phyloP scores from a whole-genome alignment of 2,888 invertebrate species.

The Drosophila barbarae region DNA sequence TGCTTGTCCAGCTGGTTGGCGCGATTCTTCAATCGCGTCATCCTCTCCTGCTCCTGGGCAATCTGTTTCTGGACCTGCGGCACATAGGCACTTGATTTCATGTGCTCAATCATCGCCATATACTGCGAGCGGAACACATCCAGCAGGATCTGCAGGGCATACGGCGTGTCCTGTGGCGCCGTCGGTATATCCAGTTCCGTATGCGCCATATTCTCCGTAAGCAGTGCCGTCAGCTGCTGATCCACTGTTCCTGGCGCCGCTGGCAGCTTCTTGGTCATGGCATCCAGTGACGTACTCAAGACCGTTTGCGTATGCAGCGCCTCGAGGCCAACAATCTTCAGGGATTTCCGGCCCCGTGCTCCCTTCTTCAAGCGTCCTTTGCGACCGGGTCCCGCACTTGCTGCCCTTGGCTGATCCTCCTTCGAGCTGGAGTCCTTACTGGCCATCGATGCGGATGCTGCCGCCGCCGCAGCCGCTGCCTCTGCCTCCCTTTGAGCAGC shows the following conservation, averaged over 20 bases:
- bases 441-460: slow-evolving; percentile 53
- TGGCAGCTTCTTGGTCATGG: slow-evolving; percentile 86
- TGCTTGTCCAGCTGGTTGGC: slow-evolving; percentile 96
- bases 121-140: slow-evolving; percentile 93
- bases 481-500: slow-evolving; percentile 78
- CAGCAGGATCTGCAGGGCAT: slow-evolving; percentile 91
- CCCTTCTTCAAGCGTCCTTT: slow-evolving; percentile 84
- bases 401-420: slow-evolving; percentile 75
- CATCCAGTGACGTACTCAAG: slow-evolving; percentile 89
- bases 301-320: slow-evolving; percentile 93
- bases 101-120: slow-evolving; percentile 89
- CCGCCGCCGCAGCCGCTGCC: slow-evolving; percentile 77
- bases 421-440: slow-evolving; percentile 77
- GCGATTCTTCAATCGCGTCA: slow-evolving; percentile 89
- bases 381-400: slow-evolving; percentile 74
- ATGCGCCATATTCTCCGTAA: slow-evolving; percentile 87
- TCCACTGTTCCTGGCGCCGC: slow-evolving; percentile 95
- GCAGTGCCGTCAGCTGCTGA: slow-evolving; percentile 90
- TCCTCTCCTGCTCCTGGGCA: slow-evolving; percentile 90
- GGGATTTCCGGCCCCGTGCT: slow-evolving; percentile 83
- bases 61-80: slow-evolving; percentile 87
- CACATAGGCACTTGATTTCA: slow-evolving; percentile 89
- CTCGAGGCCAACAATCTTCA: slow-evolving; percentile 92
- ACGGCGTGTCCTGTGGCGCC: slow-evolving; percentile 88
- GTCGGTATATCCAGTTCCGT: slow-evolving; percentile 91